Evolutionary conservation across 2,888 invertebrate species (phyloP).

Genomic region (Reticulitermes lucifugus): DNA sequence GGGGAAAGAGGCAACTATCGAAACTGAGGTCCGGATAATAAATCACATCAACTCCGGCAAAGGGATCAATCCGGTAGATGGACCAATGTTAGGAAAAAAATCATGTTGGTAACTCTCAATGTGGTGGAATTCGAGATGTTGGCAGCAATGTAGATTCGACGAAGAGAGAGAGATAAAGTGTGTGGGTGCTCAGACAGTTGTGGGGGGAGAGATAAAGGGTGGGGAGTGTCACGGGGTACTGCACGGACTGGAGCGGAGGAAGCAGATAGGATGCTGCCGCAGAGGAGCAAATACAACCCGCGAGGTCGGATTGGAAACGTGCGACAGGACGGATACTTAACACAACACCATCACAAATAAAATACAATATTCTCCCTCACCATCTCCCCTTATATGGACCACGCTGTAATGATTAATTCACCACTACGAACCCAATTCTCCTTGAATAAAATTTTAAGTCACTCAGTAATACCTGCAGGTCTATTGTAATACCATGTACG

Average conservation of each 20-base stretch:
- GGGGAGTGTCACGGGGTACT: neutral
- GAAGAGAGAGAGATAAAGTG: conserved; percentile 26
- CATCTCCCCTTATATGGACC: neutral
- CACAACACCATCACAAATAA: neutral
- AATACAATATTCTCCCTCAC: neutral
- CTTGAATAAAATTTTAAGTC: neutral
- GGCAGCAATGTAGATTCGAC: conserved; percentile 38
- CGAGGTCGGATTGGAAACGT: neutral
- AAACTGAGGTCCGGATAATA: neutral
- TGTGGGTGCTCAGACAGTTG: neutral
- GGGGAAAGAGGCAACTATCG: neutral
- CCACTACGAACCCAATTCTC: no score
- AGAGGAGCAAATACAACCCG: neutral
- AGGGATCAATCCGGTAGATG: conserved; percentile 33
- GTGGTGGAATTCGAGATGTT: conserved; percentile 12
- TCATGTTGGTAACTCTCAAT: conserved; percentile 29
- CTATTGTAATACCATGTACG: neutral
- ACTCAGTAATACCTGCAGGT: neutral
- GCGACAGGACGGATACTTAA: neutral
- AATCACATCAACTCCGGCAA: neutral
- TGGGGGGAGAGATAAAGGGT: conserved; percentile 18
- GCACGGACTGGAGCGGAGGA: neutral
- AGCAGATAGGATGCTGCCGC: conserved; percentile 27
- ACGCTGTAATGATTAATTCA: neutral
- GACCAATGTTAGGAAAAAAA: conserved; percentile 21